Evolutionary conservation across 1,140 invertebrate genomes (phyloP), one percentile per base, ranked within the genome.

Genomic region (Pogonognathellus flavescens): DNA sequence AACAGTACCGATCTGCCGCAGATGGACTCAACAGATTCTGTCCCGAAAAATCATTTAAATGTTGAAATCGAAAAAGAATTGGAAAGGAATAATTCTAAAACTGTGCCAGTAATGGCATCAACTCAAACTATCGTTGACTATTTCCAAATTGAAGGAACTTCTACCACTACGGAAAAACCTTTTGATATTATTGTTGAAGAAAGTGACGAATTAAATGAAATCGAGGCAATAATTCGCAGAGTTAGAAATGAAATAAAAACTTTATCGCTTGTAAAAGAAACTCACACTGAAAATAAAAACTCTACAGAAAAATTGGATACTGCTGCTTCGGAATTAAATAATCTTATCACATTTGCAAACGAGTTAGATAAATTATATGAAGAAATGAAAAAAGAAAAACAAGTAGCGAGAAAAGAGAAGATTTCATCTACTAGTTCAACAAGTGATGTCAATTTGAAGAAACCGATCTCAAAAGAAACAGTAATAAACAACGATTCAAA

Each of bases 61-160:
- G 14, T 31, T 11, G 62, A 66, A 25, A 22, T 66, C 1, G 62
- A 31, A 66, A 66, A 66, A 14, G 62, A 66, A 20, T 66, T 66
- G 22, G 62, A 66, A 25, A 22, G 9, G 25, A 66, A 66, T 13
- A 66, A 25, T 6, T 25, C 18, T 14, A 22, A 31, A 13, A 25
- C 10, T 11, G 20, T 20, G 22, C 20, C 2, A 14, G 16, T 55
- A 55, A 10, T 66, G 62, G 62, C 22, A 1, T 66, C 62, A 14
- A 66, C 62, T 25, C 62, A 31, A 25, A 66, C 6, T 66, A 11
- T 31, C 14, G 20, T 31, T 0, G 62, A 66, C 25, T 25, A 20
- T 13, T 25, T 25, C 1, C 62, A 66, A 25, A 66, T 66, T 25
- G 62, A 66, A 66, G 62, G 62, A 25, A 66, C 62, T 25, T 66